A percentile compares a stretch with the other conserved stretches of the same genome.
Evolutionary conservation across 1,140 invertebrate genomes (phyloP).

Genomic region (Notospermus geniculatus): DNA sequence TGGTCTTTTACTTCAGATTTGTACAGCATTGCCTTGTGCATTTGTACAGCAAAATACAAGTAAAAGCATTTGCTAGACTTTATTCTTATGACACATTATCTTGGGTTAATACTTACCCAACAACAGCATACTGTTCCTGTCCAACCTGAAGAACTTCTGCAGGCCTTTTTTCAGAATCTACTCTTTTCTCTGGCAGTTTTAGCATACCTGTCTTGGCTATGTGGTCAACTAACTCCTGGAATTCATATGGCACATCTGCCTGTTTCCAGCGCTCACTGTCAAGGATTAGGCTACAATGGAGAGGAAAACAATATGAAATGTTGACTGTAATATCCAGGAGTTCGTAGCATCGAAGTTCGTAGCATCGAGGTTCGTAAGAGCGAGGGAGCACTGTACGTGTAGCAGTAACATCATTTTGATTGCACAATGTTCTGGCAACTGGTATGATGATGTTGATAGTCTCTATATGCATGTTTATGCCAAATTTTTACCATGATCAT

Average conservation of each 20-base stretch:
- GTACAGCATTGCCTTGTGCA: too few species aligned
- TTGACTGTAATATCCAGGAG: slow-evolving; percentile 4
- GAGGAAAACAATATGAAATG: background rate
- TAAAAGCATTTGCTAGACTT: too few species aligned
- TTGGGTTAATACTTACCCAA: slow-evolving; percentile 61
- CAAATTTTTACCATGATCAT: too few species aligned
- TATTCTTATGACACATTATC: too few species aligned
- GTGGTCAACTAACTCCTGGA: slow-evolving; percentile 79
- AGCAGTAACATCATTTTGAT: too few species aligned
- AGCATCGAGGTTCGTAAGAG: too few species aligned
- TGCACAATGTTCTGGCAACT: too few species aligned
- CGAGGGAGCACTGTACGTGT: too few species aligned
- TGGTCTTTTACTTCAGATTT: too few species aligned
- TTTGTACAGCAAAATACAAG: too few species aligned
- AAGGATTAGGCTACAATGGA: slow-evolving; percentile 62
- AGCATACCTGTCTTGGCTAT: slow-evolving; percentile 57
- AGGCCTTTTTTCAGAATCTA: slow-evolving; percentile 40
- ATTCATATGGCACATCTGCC: slow-evolving; percentile 83
- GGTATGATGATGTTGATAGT: too few species aligned
- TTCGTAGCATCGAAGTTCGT: background rate
- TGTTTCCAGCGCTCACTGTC: slow-evolving; percentile 92
- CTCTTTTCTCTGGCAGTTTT: background rate
- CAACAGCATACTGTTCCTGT: slow-evolving; percentile 79
- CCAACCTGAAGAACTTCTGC: slow-evolving; percentile 67
- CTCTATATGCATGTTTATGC: too few species aligned